phyloP scores from a whole-genome alignment of 2,888 invertebrate genomes.

The Minunthozetes semirufus region DNA sequence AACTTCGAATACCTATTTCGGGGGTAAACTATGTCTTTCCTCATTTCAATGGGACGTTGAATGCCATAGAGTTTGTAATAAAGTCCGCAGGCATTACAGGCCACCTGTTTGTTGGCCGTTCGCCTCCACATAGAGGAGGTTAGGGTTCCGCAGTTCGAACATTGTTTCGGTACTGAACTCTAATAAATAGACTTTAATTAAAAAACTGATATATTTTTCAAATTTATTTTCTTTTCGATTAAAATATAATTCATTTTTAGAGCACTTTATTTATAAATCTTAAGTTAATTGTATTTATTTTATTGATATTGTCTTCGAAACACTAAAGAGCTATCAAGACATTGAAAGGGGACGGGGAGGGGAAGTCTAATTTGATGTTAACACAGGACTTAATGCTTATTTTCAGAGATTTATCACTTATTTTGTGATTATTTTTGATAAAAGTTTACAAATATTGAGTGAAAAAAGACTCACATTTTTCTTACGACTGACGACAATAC shows the following conservation, averaged over 20 bases:
- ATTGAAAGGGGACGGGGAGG: no score
- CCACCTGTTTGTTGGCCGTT: conserved; percentile 37
- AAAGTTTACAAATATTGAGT: background rate
- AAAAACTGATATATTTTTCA: no score
- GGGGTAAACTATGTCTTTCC: conserved; percentile 36
- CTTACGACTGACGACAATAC: conserved; percentile 14
- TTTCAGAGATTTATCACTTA: no score
- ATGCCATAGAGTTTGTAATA: conserved; percentile 36
- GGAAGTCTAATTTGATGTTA: background rate
- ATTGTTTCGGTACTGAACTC: conserved; percentile 33
- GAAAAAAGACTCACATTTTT: background rate
- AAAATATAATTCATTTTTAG: no score
- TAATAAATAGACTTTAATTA: background rate
- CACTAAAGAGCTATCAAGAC: no score
- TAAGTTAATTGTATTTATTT: no score
- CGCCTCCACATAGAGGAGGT: conserved; percentile 36
- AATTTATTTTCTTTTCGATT: no score
- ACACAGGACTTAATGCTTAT: background rate
- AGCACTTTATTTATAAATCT: no score
- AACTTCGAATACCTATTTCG: conserved; percentile 35
- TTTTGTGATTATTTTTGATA: background rate
- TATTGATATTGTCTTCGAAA: no score
- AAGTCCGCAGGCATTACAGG: conserved; percentile 36
- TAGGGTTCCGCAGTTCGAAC: conserved; percentile 35
- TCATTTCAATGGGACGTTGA: conserved; percentile 35